Evolutionary conservation across 2,888 invertebrate species (phyloP), one percentile per base, ranked within the genome.

Genomic region (Timandra comae): DNA sequence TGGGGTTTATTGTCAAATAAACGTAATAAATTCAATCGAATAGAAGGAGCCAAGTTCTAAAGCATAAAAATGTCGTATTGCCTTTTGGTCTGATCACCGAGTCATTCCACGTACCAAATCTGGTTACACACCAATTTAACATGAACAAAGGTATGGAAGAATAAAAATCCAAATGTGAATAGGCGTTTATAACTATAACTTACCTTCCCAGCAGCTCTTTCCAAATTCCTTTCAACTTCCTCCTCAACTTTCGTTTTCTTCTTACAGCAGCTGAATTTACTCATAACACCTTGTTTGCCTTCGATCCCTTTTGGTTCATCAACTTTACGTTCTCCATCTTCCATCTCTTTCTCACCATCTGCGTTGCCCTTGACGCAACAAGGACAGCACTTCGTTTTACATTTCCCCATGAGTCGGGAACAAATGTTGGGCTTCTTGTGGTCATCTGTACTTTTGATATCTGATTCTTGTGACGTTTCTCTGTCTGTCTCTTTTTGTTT

Each of bases 301-400:
- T 24, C 24, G 6, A 11, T 11, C 11, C 11, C 11, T 11, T 11
- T 11, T 10, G 10, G 10, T 29, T 45, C 16, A 31, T 34, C 22
- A 26, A 30, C n/a, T n/a, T n/a, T n/a, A n/a, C n/a, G n/a, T n/a
- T n/a, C n/a, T n/a, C 7, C 26, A 30, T 36, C 26, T 29, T 11
- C 32, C 50, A 20, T 43, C 44, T 6, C 69, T 22, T 61, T 61
- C 13, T 54, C 56, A 24, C 56, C 58, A 1, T 70, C 73, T 1
- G 68, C 71, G 16, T 70, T 62, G 1, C 61, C 60, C 43, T 76
- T 79, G 11, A 67, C 55, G 40, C 85, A 88, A 44, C 82, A 81
- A n/a, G 86, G 69, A 41, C 88, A 88, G 43, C 87, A 84, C 44
- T 75, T 77, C 4, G 58, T 49, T 35, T 74, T 78, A 39, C 82